Evolutionary conservation across 2,113 vertebrate genomes (phyloP).

Genomic region (Nerophis lumbriciformis): DNA sequence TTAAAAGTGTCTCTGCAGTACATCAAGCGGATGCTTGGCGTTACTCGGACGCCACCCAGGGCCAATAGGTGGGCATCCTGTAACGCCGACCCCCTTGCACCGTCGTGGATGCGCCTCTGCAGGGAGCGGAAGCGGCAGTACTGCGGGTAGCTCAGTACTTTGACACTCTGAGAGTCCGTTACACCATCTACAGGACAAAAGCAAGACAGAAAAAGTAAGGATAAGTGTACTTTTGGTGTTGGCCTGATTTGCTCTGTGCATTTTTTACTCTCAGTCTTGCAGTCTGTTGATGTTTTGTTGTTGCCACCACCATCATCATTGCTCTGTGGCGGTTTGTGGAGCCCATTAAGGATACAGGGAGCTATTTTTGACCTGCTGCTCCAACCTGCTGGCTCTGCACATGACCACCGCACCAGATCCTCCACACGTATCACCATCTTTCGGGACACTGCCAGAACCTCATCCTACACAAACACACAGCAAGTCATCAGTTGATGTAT

Average conservation of each 20-base stretch:
- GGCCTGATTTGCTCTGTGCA: not conserved
- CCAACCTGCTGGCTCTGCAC: conserved; percentile 54
- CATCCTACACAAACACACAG: conserved; percentile 59
- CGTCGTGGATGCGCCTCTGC: conserved; percentile 64
- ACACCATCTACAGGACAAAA: conserved; percentile 16
- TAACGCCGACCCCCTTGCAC: conserved; percentile 16
- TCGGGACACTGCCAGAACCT: conserved; percentile 74
- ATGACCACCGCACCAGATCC: conserved; percentile 73
- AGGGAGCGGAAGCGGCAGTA: conserved; percentile 77
- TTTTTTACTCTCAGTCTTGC: conserved; percentile 31
- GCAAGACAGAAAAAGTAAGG: not conserved
- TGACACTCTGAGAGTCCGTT: conserved; percentile 35
- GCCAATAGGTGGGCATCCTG: conserved; percentile 71
- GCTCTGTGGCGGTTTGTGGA: conserved; percentile 23
- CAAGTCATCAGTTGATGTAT: not conserved
- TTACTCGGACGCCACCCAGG: conserved; percentile 63
- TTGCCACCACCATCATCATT: not conserved
- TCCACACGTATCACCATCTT: conserved; percentile 75
- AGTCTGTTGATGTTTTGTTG: not conserved
- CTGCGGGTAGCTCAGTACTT: conserved; percentile 76
- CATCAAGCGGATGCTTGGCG: conserved; percentile 59
- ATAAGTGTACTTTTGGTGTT: not conserved
- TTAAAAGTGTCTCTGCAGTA: conserved; percentile 78
- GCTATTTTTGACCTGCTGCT: conserved; percentile 13
- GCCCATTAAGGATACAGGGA: conserved; percentile 6